These are phyloP conservation scores for Melolontha melolontha DNA, from an alignment of 2,888 invertebrate genomes.

Conservation along the genomic window DNA sequence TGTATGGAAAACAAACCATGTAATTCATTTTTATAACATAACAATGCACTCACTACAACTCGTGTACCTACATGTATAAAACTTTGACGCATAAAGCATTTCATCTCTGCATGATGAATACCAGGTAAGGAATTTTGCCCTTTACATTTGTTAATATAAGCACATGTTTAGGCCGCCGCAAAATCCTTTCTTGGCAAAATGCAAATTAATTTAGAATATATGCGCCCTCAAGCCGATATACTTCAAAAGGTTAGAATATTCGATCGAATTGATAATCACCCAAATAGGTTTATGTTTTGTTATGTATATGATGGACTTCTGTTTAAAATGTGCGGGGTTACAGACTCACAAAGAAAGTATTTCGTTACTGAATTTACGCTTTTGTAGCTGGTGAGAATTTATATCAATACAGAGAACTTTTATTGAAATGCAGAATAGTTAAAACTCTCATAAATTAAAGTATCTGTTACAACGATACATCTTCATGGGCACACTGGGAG, in stretches of 20 bases:
- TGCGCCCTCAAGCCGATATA: constrained; percentile 30
- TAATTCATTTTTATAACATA: no score
- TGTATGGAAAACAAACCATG: no score
- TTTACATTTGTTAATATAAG: constrained; percentile 2
- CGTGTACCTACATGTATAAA: no score
- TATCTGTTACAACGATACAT: constrained; percentile 25
- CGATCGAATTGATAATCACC: constrained; percentile 32
- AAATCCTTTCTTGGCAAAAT: constrained; percentile 29
- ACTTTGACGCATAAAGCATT: not conserved
- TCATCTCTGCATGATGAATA: not conserved
- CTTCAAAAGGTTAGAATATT: constrained; percentile 21
- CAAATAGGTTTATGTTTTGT: constrained; percentile 27
- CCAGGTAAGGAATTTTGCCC: not conserved
- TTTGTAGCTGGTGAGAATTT: constrained; percentile 33
- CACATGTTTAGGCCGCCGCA: constrained; percentile 19
- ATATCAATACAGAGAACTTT: constrained; percentile 28
- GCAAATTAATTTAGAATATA: constrained; percentile 36
- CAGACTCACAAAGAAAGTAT: constrained; percentile 7
- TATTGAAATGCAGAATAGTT: constrained; percentile 31
- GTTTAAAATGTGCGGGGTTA: constrained; percentile 19
- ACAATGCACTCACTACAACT: no score
- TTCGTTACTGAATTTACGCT: constrained; percentile 29
- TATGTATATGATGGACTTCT: constrained; percentile 26
- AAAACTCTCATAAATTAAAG: constrained; percentile 32
- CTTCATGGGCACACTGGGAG: no score